Evolutionary conservation across 1,140 invertebrate species (phyloP).

Genomic region (Heliconius nattereri): DNA sequence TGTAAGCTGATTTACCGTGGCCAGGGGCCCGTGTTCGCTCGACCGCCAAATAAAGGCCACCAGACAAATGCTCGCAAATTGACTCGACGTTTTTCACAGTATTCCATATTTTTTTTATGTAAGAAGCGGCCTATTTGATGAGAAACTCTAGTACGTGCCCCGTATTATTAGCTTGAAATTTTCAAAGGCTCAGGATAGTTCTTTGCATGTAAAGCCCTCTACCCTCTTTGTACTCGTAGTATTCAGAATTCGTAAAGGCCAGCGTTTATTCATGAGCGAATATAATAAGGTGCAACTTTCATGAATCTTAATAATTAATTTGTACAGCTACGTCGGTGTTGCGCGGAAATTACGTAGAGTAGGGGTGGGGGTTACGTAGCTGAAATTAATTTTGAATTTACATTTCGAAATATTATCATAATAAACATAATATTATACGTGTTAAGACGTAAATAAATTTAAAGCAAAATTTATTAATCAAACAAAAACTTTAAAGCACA

Average conservation of each 20-base stretch:
- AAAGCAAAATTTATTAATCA: not conserved
- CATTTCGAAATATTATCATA: slow-evolving; percentile 16
- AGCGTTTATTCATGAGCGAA: slow-evolving; percentile 32
- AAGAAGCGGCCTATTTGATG: slow-evolving; percentile 46
- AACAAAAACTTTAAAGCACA: too few species aligned
- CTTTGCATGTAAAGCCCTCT: slow-evolving; percentile 29
- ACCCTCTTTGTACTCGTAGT: slow-evolving; percentile 28
- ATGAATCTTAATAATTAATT: slow-evolving; percentile 32
- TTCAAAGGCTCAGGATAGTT: slow-evolving; percentile 38
- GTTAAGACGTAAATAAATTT: not conserved
- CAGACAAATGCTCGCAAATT: slow-evolving; percentile 79
- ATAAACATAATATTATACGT: not conserved
- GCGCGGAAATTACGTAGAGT: not conserved
- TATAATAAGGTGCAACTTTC: slow-evolving; percentile 32
- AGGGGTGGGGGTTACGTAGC: not conserved
- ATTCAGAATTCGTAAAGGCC: slow-evolving; percentile 32
- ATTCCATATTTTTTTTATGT: slow-evolving; percentile 67
- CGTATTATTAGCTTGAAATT: slow-evolving; percentile 39
- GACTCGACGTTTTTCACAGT: slow-evolving; percentile 75
- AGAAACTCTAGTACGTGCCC: slow-evolving; percentile 37
- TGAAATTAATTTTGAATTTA: slow-evolving; percentile 10
- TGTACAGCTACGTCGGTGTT: slow-evolving; percentile 15
- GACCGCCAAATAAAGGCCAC: slow-evolving; percentile 76
- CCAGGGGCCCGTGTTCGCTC: slow-evolving; percentile 62
- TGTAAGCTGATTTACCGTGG: slow-evolving; percentile 77